Percentiles rank a stretch among this genome's conserved stretches.
phyloP scores from a whole-genome alignment of 1,140 invertebrate species.

The Heliconius congener region DNA sequence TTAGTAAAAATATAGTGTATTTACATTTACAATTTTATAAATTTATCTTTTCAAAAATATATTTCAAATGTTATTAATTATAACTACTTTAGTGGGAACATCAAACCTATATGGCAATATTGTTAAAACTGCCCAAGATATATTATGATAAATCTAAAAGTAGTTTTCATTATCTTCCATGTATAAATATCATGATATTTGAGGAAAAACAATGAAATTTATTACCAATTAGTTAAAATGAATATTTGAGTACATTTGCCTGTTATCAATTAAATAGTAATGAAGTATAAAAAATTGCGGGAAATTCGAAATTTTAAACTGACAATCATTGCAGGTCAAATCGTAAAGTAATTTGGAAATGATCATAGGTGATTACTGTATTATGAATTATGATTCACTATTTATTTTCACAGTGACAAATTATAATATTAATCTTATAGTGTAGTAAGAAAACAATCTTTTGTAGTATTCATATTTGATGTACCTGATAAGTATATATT shows the following conservation, averaged over 20 bases:
- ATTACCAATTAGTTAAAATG: constrained; percentile 1
- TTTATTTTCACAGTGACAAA: not conserved
- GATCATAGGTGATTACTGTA: not conserved
- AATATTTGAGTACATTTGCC: not conserved
- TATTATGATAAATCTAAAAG: constrained; percentile 13
- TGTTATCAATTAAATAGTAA: constrained; percentile 2
- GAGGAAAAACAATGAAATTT: not conserved
- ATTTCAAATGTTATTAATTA: too few relatives aligned
- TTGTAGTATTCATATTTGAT: too few relatives aligned
- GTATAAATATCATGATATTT: not conserved
- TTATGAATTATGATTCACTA: not conserved
- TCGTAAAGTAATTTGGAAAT: not conserved
- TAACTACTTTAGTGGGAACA: not conserved
- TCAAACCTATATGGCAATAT: constrained; percentile 17
- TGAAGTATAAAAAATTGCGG: constrained; percentile 10
- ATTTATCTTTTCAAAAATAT: too few relatives aligned
- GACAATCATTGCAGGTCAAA: not conserved
- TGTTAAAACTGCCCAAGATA: constrained; percentile 10
- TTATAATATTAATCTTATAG: not conserved
- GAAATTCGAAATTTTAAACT: constrained; percentile 20
- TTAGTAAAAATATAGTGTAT: too few relatives aligned
- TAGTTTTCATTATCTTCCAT: constrained; percentile 8
- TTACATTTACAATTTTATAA: too few relatives aligned
- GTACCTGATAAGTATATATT: too few relatives aligned
- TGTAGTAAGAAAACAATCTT: not conserved